Evolutionary conservation across 1,140 invertebrate species (phyloP).

Genomic region (Brevipalpus yothersi): DNA sequence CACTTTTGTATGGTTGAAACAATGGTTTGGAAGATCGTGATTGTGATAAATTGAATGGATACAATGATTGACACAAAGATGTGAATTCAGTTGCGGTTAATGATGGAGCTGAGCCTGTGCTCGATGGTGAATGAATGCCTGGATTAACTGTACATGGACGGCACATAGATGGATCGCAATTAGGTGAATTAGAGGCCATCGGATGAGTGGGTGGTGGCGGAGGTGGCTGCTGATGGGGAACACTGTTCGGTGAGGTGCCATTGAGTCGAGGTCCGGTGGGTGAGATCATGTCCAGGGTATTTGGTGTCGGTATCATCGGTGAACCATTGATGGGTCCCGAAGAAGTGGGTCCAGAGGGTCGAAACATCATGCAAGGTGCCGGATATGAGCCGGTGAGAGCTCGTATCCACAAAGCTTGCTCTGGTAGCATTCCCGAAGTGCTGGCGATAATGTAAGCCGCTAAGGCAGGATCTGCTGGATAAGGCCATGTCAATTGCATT

Average conservation of each 20-base stretch:
- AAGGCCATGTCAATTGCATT: constrained; percentile 78
- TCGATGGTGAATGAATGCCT: neutral
- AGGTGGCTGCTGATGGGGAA: constrained; percentile 4
- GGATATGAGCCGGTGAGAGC: neutral
- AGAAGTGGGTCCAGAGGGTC: neutral
- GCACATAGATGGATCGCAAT: constrained; percentile 2
- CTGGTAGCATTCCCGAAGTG: constrained; percentile 29
- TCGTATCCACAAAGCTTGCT: neutral
- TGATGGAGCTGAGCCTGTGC: neutral
- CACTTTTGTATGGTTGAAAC: constrained; percentile 8
- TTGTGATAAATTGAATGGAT: neutral
- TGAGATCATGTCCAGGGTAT: neutral
- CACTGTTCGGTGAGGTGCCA: constrained; percentile 7
- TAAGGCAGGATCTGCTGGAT: constrained; percentile 58
- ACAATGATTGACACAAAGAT: too few species aligned
- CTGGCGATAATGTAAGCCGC: constrained; percentile 61
- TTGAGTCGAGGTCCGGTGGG: constrained; percentile 7
- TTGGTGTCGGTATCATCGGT: neutral
- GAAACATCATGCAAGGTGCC: neutral
- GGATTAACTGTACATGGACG: neutral
- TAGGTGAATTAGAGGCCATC: neutral
- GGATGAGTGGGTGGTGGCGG: constrained; percentile 11
- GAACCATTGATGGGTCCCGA: neutral
- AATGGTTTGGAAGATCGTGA: constrained; percentile 1
- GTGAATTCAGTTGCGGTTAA: neutral